Base-by-base conservation (phyloP, 2,888 invertebrate genomes). In the Dusona sp. region DNA sequence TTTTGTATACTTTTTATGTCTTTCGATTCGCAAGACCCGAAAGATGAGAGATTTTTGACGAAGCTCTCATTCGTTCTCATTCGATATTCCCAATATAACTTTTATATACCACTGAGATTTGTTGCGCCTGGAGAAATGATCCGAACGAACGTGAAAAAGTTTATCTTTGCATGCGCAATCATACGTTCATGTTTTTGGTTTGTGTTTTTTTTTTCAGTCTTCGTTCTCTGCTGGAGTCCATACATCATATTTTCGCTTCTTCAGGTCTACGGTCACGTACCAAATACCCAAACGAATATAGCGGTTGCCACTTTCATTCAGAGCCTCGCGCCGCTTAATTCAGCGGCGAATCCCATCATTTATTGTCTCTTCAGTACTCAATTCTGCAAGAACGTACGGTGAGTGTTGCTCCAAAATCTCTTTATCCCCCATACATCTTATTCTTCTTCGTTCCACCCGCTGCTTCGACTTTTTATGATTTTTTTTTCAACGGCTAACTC, bases 191-290 rank as follows among this genome's bases (percentile, higher is more conserved):
- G 98, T 99, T 85, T 97, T 98, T 91, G 98, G 98, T 98, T 94
- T 96, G 96, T 95, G n/a, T 42, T 29, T 11, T 88, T 91, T 91
- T 88, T 95, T 95, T 1, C 96, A 98, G 98, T 98, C 51, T 99
- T 99, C 94, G 97, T 99, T 87, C 94, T 98, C 11, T 99, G 99
- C 95, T 99, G 99, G 98, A 98, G 98, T 80, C 99, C 99, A 0
- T 99, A 98, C 95, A 98, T 99, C 94, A 96, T 99, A 80, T 99
- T 98, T 94, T 98, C 98, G 94, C 95, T 98, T 80, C 96, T 98
- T 6, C 98, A 98, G 95, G 98, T 98, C 65, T 98, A 97, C 94
- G 97, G 96, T 29, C 96, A 97, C 92, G 96, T 98, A 88, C 97
- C 98, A 0, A 95, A 95, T 89, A 97, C 97, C 0, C 97, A 98